phyloP scores from a whole-genome alignment of 2,113 vertebrate genomes.

The Telmatochromis sp. region DNA sequence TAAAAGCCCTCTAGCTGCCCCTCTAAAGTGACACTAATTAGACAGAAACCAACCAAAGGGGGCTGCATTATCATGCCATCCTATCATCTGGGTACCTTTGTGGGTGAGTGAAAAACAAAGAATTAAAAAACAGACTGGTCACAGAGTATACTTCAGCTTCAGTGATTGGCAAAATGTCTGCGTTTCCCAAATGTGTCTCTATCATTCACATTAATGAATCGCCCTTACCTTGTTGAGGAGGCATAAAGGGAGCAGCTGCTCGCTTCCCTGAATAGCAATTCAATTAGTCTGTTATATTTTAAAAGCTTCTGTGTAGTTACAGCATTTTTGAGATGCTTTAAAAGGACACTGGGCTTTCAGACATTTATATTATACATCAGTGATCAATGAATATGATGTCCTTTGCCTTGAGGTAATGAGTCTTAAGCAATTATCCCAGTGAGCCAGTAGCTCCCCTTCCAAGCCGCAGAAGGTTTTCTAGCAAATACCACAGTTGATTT shows the following conservation, averaged over 20 bases:
- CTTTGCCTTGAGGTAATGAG: constrained; percentile 33
- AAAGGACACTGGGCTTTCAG: not conserved
- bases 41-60: constrained; percentile 16
- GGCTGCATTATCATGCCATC: constrained; percentile 14
- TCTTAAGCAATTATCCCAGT: constrained; percentile 8
- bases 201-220: constrained; percentile 24
- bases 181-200: not conserved
- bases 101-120: not conserved
- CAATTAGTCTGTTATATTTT: constrained; percentile 25
- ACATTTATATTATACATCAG: not conserved
- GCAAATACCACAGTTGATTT: constrained; percentile 5
- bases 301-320: not conserved
- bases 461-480: not conserved
- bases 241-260: not conserved
- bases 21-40: constrained; percentile 60
- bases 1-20: constrained; percentile 40
- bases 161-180: not conserved
- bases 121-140: not conserved
- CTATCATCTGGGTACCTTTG: constrained; percentile 6
- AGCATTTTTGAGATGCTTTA: not conserved
- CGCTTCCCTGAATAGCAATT: not conserved
- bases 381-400: constrained; percentile 36
- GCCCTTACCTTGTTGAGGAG: constrained; percentile 10
- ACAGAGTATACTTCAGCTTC: not conserved
- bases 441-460: not conserved